Percentiles rank a stretch among this genome's conserved stretches.
These are phyloP conservation scores for Oscheius myriophilus DNA, from an alignment of 2,888 invertebrate genomes.

Conservation along the genomic window DNA sequence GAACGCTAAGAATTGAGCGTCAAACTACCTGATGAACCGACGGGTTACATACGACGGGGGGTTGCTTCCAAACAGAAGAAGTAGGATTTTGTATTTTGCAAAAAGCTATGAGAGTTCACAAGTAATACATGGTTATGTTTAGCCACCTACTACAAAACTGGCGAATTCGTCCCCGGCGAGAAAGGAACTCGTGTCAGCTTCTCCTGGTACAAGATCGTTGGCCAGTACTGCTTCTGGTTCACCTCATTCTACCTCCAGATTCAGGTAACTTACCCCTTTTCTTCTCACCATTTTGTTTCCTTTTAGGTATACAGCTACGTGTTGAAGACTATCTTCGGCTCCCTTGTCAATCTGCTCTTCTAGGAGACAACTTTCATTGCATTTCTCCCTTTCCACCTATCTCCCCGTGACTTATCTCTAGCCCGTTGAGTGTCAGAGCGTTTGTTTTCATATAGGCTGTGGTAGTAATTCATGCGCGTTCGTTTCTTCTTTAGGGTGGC, in stretches of 20 bases:
- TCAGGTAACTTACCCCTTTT: slow-evolving; percentile 15
- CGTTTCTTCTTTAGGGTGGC: too few species aligned
- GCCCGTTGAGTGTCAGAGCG: too few species aligned
- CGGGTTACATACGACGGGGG: too few species aligned
- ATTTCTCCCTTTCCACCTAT: too few species aligned
- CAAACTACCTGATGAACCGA: too few species aligned
- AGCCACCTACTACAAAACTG: slow-evolving; percentile 67
- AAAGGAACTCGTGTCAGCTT: slow-evolving; percentile 63
- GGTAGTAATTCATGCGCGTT: too few species aligned
- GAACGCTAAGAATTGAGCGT: too few species aligned
- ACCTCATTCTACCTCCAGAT: slow-evolving; percentile 61
- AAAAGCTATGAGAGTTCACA: too few species aligned
- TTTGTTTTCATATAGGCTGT: too few species aligned
- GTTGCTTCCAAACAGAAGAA: too few species aligned
- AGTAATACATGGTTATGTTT: slow-evolving; percentile 37
- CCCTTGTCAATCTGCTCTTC: neutral
- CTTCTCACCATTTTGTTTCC: neutral
- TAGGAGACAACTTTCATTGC: neutral
- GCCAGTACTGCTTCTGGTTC: slow-evolving; percentile 68
- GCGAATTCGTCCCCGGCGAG: slow-evolving; percentile 64
- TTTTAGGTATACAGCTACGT: slow-evolving; percentile 14
- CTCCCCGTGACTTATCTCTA: too few species aligned
- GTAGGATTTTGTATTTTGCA: too few species aligned
- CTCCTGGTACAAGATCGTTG: slow-evolving; percentile 66
- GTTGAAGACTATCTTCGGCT: slow-evolving; percentile 2